phyloP scores from a whole-genome alignment of 2,113 vertebrate genomes.

The Nettapus auritus region DNA sequence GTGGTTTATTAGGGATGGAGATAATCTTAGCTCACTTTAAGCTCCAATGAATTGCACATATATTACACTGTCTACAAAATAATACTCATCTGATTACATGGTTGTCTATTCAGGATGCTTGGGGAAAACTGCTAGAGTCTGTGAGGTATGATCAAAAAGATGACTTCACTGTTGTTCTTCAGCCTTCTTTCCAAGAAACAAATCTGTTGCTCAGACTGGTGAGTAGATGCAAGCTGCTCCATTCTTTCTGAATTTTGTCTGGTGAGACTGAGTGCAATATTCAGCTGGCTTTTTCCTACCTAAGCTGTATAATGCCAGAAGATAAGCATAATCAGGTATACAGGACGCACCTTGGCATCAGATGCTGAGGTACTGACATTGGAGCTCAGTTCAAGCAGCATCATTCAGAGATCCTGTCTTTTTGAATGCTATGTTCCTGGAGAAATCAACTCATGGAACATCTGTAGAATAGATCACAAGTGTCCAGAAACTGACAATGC shows the following conservation, averaged over 20 bases:
- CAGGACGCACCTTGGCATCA: background rate
- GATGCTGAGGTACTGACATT: background rate
- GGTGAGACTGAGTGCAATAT: background rate
- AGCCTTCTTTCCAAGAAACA: slow-evolving; percentile 80
- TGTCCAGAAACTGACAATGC: background rate
- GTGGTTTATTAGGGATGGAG: background rate
- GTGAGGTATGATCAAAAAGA: slow-evolving; percentile 77
- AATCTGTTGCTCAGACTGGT: slow-evolving; percentile 67
- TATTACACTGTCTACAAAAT: background rate
- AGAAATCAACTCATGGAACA: background rate
- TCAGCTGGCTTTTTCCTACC: background rate
- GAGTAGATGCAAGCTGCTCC: background rate
- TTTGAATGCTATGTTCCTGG: background rate
- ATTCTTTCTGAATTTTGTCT: background rate
- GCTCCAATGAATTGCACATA: background rate
- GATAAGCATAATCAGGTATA: background rate
- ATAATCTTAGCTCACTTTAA: slow-evolving; percentile 10
- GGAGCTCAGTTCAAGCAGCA: background rate
- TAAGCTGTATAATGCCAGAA: background rate
- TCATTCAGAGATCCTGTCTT: background rate
- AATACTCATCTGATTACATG: background rate
- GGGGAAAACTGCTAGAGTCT: slow-evolving; percentile 80
- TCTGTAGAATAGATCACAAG: background rate
- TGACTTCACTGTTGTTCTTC: slow-evolving; percentile 86
- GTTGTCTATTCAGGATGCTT: slow-evolving; percentile 72